Evolutionary conservation across 2,797 vertebrate genomes (phyloP).

Genomic region (Melanogrammus aeglefinus): DNA sequence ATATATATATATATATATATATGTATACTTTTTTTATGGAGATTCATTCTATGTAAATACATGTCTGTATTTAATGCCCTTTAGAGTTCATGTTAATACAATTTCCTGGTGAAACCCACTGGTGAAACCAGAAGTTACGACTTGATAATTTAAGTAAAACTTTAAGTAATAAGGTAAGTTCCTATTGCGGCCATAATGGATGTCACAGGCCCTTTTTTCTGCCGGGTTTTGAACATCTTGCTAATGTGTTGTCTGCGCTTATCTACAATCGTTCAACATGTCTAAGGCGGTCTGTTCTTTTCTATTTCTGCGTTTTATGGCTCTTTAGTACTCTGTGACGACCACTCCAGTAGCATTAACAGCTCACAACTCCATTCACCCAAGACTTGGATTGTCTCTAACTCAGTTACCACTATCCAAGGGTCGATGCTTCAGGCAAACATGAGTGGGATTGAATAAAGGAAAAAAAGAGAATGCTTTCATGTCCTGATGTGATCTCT

Average conservation of each 20-base stretch:
- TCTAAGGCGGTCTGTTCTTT: slow-evolving; percentile 61
- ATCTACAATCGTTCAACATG: slow-evolving; percentile 64
- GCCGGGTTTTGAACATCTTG: slow-evolving; percentile 52
- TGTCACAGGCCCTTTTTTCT: slow-evolving; percentile 38
- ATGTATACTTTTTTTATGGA: not conserved
- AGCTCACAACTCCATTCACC: slow-evolving; percentile 78
- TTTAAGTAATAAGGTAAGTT: slow-evolving; percentile 37
- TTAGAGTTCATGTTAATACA: not conserved
- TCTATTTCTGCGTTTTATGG: slow-evolving; percentile 69
- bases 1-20: too few relatives aligned
- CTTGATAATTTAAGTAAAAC: slow-evolving; percentile 37
- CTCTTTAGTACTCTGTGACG: slow-evolving; percentile 74
- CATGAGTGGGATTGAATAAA: slow-evolving; percentile 67
- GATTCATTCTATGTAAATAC: not conserved
- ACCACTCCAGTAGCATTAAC: slow-evolving; percentile 81
- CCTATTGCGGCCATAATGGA: slow-evolving; percentile 42
- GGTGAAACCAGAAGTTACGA: slow-evolving; percentile 28
- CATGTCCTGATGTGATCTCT: slow-evolving; percentile 78
- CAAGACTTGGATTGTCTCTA: slow-evolving; percentile 79
- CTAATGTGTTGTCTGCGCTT: slow-evolving; percentile 68
- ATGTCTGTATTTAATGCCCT: not conserved
- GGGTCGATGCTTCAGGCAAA: slow-evolving; percentile 73
- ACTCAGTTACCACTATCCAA: slow-evolving; percentile 80
- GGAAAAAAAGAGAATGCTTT: slow-evolving; percentile 68
- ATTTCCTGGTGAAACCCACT: not conserved